Conservation (phyloP, 2,797 vertebrate species). For the Sebastolobus alascanus region DNA sequence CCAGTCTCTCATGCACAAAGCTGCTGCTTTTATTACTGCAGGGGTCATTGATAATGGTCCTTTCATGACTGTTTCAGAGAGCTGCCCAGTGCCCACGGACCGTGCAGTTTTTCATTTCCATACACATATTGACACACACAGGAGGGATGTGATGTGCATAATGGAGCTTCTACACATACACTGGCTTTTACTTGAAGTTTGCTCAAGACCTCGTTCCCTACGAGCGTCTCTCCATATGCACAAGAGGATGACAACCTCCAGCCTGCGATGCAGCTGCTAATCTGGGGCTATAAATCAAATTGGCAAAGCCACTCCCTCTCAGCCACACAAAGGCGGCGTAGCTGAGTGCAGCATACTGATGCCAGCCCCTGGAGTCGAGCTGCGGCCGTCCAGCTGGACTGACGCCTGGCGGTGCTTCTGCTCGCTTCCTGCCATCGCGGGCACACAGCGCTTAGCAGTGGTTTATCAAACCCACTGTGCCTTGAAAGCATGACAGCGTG, state of each 20-base stretch:
- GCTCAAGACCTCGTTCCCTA: conserved; percentile 24
- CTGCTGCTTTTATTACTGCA: conserved; percentile 64
- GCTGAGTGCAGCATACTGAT: conserved; percentile 63
- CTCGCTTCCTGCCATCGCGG: conserved; percentile 58
- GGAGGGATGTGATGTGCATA: conserved; percentile 19
- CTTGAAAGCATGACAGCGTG: conserved; percentile 68
- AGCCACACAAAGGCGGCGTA: conserved; percentile 56
- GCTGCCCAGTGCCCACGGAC: conserved; percentile 32
- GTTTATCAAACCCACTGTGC: conserved; percentile 74
- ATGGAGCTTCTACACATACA: conserved; percentile 14
- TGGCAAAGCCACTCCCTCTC: conserved; percentile 62
- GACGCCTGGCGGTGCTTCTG: conserved; percentile 67
- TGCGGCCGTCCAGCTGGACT: conserved; percentile 71
- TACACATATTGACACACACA: conserved; percentile 26
- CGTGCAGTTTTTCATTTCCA: conserved; percentile 45
- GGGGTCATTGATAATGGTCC: conserved; percentile 72
- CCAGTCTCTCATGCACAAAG: conserved; percentile 56
- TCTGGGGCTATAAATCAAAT: conserved; percentile 72
- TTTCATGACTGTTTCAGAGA: conserved; percentile 57
- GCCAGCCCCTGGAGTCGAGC: conserved; percentile 66
- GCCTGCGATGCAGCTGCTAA: conserved; percentile 68
- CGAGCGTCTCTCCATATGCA: conserved; percentile 43
- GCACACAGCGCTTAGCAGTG: conserved; percentile 68
- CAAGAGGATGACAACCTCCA: conserved; percentile 64
- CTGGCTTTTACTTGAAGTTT: conserved; percentile 29